Conservation (phyloP, 1,140 invertebrate genomes). For the Battus philenor region DNA sequence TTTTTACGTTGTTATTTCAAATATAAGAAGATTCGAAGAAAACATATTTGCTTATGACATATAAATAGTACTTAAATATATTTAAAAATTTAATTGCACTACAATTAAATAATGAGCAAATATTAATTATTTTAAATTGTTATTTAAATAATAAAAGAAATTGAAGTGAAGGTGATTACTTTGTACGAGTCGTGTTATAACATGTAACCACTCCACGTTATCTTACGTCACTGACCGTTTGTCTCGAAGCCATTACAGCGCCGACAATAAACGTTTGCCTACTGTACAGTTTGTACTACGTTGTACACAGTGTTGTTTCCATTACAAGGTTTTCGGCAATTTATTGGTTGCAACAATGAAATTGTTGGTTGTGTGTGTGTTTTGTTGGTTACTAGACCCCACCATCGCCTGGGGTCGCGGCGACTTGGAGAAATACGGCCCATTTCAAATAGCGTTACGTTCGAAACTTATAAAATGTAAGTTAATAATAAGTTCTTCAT, state of each 20-base stretch:
- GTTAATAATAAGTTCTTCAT: too few species aligned
- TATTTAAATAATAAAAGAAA: too few species aligned
- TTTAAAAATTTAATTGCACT: too few species aligned
- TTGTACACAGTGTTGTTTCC: constrained; percentile 4
- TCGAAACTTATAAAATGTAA: constrained; percentile 63
- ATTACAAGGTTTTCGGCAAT: background rate
- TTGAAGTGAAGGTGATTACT: constrained; percentile 12
- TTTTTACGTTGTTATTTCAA: too few species aligned
- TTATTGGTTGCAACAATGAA: constrained; percentile 11
- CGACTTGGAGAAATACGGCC: constrained; percentile 59
- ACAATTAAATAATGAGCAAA: too few species aligned
- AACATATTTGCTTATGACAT: too few species aligned
- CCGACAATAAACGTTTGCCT: constrained; percentile 13
- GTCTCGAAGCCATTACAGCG: constrained; percentile 17
- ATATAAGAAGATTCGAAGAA: too few species aligned
- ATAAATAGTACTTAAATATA: too few species aligned
- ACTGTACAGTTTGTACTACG: constrained; percentile 9
- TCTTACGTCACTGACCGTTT: constrained; percentile 12
- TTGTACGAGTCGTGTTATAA: background rate
- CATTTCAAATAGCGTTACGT: constrained; percentile 45
- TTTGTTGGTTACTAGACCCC: constrained; percentile 26
- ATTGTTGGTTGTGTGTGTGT: constrained; percentile 19
- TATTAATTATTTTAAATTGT: too few species aligned
- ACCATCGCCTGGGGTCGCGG: constrained; percentile 34
- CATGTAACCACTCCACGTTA: constrained; percentile 1